These are phyloP conservation scores for Drosophila bipectinata DNA, from an alignment of 1,140 invertebrate species.

Conservation along the genomic window DNA sequence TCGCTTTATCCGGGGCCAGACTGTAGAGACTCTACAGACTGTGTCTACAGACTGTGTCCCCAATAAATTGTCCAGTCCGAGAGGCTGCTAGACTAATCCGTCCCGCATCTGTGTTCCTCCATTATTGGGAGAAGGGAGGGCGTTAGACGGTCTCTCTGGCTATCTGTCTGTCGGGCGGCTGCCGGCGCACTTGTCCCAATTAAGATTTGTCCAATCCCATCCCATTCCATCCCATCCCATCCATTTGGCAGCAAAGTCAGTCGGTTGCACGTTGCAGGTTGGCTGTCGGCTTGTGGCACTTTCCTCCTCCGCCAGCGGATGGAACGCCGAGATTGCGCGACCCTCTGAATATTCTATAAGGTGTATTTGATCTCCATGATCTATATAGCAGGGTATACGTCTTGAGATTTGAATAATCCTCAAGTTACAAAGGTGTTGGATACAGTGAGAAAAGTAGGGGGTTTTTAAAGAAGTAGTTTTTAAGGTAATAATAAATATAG, in stretches of 20 bases:
- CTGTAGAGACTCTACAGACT: conserved; percentile 22
- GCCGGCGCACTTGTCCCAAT: conserved; percentile 73
- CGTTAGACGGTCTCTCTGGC: conserved; percentile 1
- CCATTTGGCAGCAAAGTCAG: conserved; percentile 43
- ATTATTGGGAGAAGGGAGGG: neutral
- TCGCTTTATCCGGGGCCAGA: conserved; percentile 16
- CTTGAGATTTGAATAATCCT: no score
- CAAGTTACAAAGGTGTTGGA: no score
- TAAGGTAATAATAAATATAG: no score
- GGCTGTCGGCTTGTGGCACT: neutral
- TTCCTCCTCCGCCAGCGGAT: no score
- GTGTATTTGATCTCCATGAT: no score
- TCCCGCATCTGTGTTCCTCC: conserved; percentile 12
- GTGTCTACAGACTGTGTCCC: conserved; percentile 36
- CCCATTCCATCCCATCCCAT: conserved; percentile 73
- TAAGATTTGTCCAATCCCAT: conserved; percentile 75
- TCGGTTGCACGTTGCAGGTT: conserved; percentile 15
- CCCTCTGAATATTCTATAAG: no score
- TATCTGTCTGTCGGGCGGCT: conserved; percentile 11
- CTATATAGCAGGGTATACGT: no score
- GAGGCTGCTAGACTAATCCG: conserved; percentile 26
- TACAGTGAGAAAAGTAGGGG: no score
- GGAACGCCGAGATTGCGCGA: no score
- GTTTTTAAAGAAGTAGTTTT: no score
- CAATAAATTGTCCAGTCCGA: conserved; percentile 60